Evolutionary conservation across 1,140 invertebrate species (phyloP), one percentile per base, ranked within the genome.

Genomic region (Probaryconus sp.): DNA sequence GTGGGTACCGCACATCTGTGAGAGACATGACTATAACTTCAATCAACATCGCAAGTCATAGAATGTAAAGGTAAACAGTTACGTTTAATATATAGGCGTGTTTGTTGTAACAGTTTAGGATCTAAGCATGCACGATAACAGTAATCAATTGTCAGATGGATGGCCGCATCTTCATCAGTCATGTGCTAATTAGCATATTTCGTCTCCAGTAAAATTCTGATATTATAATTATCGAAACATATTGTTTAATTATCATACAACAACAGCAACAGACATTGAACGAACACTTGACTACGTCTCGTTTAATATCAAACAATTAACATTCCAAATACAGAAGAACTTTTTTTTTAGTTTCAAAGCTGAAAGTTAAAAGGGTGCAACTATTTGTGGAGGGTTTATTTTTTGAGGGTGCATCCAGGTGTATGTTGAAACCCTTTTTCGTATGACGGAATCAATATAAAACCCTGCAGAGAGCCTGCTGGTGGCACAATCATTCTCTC

Each of bases 11-110:
- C 70, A 56, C 70, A 73, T 73, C 70, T 73, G 70, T 20, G 38
- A 31, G 53, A 65, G 69, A 72, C 69, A 72, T 43, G 60, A 50
- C 60, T 65, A 72, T 72, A 72, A 65, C 69, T 72, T 72, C 60
- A 72, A 72, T 72, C 69, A 72, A 72, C 58, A 71, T 65, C 64
- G 64, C 68, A 58, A 71, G 68, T 64, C 53, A 71, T 64, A 58
- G 60, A 71, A 71, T 58, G 58, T 64, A 71, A 71, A 51, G 68
- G 58, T 71, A 71, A 71, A 71, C 68, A 71, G 50, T 64, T 58
- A 64, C 51, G 68, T 40, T 71, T 71, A 58, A 64, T 71, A 71
- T 71, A 71, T 71, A 63, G 67, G n/a, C 40, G 50, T 61, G 67
- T 70, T 61, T 61, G 56, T 70, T 70, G 33, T 61, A 70, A 33